Conservation (phyloP, 92 coral and sea anemone genomes). For the Palythoa heliodiscus region DNA sequence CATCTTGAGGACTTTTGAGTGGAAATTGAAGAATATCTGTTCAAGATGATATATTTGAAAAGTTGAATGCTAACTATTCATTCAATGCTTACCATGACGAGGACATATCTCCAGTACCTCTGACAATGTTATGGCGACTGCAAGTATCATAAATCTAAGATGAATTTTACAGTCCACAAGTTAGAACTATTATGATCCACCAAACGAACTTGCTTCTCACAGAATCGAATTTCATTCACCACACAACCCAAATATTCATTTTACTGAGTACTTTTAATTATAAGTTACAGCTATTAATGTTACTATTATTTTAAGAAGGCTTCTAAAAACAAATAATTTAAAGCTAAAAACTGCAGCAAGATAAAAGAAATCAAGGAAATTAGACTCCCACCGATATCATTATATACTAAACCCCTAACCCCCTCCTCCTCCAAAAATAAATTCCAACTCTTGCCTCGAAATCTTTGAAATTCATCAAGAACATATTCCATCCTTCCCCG, state of each 20-base stretch:
- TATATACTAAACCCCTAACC: background rate
- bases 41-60: too few relatives aligned
- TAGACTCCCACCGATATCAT: background rate
- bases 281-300: too few relatives aligned
- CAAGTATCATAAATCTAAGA: too few relatives aligned
- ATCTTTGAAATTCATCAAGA: constrained; percentile 13
- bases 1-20: too few relatives aligned
- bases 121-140: background rate
- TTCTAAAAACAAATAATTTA: constrained; percentile 3
- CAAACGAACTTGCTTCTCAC: too few relatives aligned
- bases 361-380: too few relatives aligned
- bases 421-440: background rate
- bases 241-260: too few relatives aligned
- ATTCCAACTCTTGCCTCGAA: constrained; percentile 26
- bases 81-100: too few relatives aligned
- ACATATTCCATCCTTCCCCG: constrained; percentile 12
- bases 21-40: too few relatives aligned
- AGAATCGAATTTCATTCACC: too few relatives aligned
- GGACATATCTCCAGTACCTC: background rate
- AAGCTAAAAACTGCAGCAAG: background rate
- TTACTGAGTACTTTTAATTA: too few relatives aligned
- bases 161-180: background rate
- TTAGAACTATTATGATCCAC: background rate
- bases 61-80: too few relatives aligned
- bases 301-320: constrained; percentile 20